Evolutionary conservation across 2,797 vertebrate species (phyloP), one percentile per base, ranked within the genome.

Genomic region (Falco naumanni): DNA sequence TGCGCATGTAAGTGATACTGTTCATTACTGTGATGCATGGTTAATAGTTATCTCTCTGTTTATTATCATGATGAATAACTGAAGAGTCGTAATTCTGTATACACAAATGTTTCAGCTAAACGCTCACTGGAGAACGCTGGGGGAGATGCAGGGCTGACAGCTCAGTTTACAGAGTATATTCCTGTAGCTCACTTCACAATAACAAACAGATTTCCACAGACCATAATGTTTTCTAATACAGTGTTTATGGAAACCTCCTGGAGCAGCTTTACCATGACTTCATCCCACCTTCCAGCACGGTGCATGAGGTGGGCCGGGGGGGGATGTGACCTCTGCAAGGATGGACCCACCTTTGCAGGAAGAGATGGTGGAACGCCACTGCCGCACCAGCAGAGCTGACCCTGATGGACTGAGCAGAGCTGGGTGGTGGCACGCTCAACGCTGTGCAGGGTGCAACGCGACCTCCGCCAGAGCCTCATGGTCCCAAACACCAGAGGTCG

Each of bases 341-440:
- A 86, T 0, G 5, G 57, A 45, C 14, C 84, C 24, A 0, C 4
- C 68, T 61, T 47, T n/a, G 63, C 21, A 6, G 45, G 47, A 63
- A 41, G 43, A 54, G 74, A 10, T 0, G 0, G 16, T 31, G 85
- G 56, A 48, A 63, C 0, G 0, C 20, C 1, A 3, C 15, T 6
- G 5, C 48, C 7, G 3, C 1, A 20, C 34, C 24, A 1, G 33
- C 74, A 43, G 74, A 74, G 69, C 59, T 33, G 61, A n/a, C 14
- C 15, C 5, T 0, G 0, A 6, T 0, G 1, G 31, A 26, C 28
- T 41, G 66, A 65, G 90, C 71, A 7, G 81, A 75, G 78, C 78
- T 48, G 60, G 53, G 48, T 26, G 53, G 48, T 26, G 31, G 47
- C 41, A 60, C 16, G 3, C n/a, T 17, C 0, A 0, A 7, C 1